Conservation (phyloP, 2,888 invertebrate genomes). For the Cheilosia pagana region DNA sequence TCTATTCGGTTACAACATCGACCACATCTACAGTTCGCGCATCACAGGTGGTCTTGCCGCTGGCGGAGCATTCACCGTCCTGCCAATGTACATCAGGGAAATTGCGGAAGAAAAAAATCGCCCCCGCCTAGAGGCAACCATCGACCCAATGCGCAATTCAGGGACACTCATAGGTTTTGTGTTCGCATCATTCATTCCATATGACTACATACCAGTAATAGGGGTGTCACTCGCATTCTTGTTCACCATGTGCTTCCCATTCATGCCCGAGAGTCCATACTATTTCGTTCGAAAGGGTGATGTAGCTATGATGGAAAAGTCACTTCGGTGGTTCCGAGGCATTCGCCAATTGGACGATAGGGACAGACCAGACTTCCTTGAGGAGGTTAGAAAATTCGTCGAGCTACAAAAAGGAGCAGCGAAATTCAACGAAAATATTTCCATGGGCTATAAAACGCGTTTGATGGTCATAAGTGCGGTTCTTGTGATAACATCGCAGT, state of each 20-base stretch:
- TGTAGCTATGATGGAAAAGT: conserved; percentile 79
- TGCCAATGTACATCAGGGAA: conserved; percentile 81
- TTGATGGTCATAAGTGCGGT: conserved; percentile 77
- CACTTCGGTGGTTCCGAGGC: conserved; percentile 81
- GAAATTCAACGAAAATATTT: conserved; percentile 27
- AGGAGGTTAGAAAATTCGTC: conserved; percentile 78
- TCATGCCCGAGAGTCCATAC: conserved; percentile 81
- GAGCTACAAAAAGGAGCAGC: conserved; percentile 20
- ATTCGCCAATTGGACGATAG: conserved; percentile 80
- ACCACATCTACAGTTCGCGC: conserved; percentile 80
- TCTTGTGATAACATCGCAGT: conserved; percentile 78
- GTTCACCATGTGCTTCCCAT: conserved; percentile 80
- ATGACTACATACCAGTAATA: conserved; percentile 77
- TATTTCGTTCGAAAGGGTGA: conserved; percentile 78
- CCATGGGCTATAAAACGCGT: conserved; percentile 76
- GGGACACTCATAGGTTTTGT: conserved; percentile 79
- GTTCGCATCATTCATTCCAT: conserved; percentile 77
- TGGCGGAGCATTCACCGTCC: conserved; percentile 79
- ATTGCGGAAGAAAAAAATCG: conserved; percentile 77
- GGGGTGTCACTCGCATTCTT: conserved; percentile 78
- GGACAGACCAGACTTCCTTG: conserved; percentile 77
- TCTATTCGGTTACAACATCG: conserved; percentile 80
- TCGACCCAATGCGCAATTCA: conserved; percentile 78
- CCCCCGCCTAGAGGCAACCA: conserved; percentile 76
- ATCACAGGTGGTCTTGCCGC: conserved; percentile 79